Conservation (phyloP, 2,797 vertebrate genomes). For the Liasis olivaceus region DNA sequence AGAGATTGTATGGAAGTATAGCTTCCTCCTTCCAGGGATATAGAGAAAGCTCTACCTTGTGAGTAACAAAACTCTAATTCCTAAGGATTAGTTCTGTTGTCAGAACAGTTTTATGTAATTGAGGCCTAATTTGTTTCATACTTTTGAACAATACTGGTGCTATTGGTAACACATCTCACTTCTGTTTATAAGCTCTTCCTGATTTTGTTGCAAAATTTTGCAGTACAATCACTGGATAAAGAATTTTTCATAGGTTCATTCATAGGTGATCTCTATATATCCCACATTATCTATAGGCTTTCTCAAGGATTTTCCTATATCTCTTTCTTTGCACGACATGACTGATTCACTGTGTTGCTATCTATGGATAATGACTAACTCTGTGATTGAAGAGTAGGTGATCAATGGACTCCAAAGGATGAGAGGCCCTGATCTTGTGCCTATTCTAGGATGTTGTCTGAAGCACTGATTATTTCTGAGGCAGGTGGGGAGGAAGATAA, state of each 20-base stretch:
- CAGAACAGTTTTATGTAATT: neutral
- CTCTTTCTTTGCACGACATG: neutral
- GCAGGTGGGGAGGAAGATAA: neutral
- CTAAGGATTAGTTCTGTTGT: neutral
- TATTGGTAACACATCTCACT: constrained; percentile 31
- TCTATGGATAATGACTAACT: neutral
- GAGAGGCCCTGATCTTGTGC: neutral
- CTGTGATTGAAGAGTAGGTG: neutral
- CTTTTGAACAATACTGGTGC: constrained; percentile 20
- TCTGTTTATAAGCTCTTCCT: constrained; percentile 41
- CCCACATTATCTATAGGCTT: neutral
- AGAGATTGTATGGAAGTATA: neutral
- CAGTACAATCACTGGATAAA: constrained; percentile 14
- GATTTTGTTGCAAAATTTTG: neutral
- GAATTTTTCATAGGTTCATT: neutral
- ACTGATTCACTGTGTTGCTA: neutral
- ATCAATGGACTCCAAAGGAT: neutral
- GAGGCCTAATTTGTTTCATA: constrained; percentile 52
- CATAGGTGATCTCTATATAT: neutral
- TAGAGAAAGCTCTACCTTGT: neutral
- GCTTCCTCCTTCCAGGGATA: neutral
- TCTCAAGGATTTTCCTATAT: neutral
- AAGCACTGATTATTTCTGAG: neutral
- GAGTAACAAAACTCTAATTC: neutral
- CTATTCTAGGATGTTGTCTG: neutral